Conservation (phyloP, 2,888 invertebrate species). For the Cepaea hortensis region DNA sequence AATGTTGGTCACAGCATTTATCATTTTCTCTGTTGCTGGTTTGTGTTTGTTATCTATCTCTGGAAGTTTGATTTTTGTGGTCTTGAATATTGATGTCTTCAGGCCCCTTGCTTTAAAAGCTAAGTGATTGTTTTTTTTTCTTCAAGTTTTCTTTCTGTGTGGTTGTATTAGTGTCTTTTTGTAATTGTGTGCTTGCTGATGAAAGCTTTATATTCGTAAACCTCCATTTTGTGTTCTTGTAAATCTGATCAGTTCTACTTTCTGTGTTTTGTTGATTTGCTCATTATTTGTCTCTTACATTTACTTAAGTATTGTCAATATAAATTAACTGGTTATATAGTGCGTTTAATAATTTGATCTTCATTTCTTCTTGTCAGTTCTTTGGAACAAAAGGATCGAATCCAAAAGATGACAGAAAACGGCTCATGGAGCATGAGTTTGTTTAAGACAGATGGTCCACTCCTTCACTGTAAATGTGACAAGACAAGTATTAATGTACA, state of each 20-base stretch:
- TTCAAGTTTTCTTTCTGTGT: no score
- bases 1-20: no score
- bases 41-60: background rate
- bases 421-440: conserved; percentile 44
- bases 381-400: background rate
- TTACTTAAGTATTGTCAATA: background rate
- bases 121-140: no score
- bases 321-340: background rate
- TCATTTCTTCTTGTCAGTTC: background rate
- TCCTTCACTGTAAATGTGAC: background rate
- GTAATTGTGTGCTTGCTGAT: no score
- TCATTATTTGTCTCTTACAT: background rate
- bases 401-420: conserved; percentile 37
- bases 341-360: background rate
- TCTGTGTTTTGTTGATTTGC: no score
- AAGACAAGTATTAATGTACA: background rate
- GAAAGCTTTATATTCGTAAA: no score
- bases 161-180: no score
- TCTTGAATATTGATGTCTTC: no score
- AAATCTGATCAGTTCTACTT: no score
- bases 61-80: no score
- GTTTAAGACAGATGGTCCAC: background rate
- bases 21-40: background rate
- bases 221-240: no score
- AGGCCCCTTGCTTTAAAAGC: no score